Base-by-base conservation (phyloP, 2,113 vertebrate genomes). In the Sigmodon hispidus region DNA sequence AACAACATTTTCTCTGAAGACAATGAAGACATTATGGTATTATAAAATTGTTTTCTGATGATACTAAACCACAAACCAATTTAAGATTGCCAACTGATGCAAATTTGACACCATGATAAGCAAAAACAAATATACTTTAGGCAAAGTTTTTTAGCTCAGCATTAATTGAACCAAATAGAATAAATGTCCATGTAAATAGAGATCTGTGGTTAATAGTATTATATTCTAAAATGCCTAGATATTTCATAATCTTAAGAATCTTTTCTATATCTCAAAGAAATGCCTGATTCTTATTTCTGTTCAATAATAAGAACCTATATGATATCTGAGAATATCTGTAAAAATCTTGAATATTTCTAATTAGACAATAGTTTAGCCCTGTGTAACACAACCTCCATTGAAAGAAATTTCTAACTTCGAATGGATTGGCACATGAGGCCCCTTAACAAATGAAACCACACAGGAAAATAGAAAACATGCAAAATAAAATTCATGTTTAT, bases 171-270 rank as follows among this genome's bases (percentile, higher is more conserved):
- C 76, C 43, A 3, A 81, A 48, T 73, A 29, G 9, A 65, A 72
- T 76, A 75, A n/a, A n/a, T n/a, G n/a, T n/a, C n/a, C n/a, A n/a
- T n/a, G n/a, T n/a, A n/a, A n/a, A n/a, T n/a, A n/a, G n/a, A n/a
- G n/a, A n/a, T n/a, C n/a, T n/a, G n/a, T n/a, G n/a, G n/a, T 96
- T 81, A 75, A 48, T 91, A 89, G 17, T 95, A 81, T 31, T 94
- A n/a, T 63, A 57, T 59, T 85, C 31, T 93, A 72, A 36, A 86
- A 65, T 86, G 11, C 50, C 40, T 50, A 50, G 17, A 67, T 65
- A 36, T 70, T 76, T 81, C 36, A 88, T 26, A 45, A 70, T 73
- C 80, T 63, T 80, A 73, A 85, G 19, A 94, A 36, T 40, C 9
- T 3, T 92, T 96, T 7, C 36, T 70, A 24, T 89, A 84, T 55